Conservation (phyloP, 2,888 invertebrate genomes). For the Tethea ocularis region DNA sequence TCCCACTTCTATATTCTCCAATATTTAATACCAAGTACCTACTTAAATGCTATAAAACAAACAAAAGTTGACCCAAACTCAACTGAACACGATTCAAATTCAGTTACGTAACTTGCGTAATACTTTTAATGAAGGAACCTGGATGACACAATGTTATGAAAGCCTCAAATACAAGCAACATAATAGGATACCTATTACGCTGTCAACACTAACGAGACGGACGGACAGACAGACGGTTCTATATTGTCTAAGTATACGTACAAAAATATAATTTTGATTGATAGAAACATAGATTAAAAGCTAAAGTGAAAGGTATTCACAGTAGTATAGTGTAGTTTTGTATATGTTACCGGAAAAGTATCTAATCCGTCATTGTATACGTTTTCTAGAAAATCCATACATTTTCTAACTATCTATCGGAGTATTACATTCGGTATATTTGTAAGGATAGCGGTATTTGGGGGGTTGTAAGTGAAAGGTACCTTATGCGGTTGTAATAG, state of each 20-base stretch:
- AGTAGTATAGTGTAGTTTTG: too few species aligned
- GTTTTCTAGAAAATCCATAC: too few species aligned
- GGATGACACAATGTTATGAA: neutral
- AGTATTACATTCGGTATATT: too few species aligned
- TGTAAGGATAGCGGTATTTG: too few species aligned
- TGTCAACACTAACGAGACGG: slow-evolving; percentile 14
- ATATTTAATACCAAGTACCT: neutral
- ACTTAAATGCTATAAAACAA: neutral
- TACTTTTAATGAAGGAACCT: neutral
- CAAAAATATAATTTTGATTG: neutral
- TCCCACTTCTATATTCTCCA: too few species aligned
- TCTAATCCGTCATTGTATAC: too few species aligned
- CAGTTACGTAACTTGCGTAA: neutral
- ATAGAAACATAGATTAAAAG: too few species aligned
- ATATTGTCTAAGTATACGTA: neutral
- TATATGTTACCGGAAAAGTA: too few species aligned
- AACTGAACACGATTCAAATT: neutral
- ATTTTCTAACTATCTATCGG: too few species aligned
- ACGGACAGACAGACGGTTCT: slow-evolving; percentile 4
- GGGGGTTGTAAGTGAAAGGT: too few species aligned
- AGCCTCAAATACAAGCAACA: neutral
- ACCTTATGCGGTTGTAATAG: too few species aligned
- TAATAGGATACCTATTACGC: slow-evolving; percentile 13
- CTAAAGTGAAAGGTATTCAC: too few species aligned
- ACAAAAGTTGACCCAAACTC: neutral